Evolutionary conservation across 2,113 vertebrate species (phyloP), one percentile per base, ranked within the genome.

Genomic region (Apus apus): DNA sequence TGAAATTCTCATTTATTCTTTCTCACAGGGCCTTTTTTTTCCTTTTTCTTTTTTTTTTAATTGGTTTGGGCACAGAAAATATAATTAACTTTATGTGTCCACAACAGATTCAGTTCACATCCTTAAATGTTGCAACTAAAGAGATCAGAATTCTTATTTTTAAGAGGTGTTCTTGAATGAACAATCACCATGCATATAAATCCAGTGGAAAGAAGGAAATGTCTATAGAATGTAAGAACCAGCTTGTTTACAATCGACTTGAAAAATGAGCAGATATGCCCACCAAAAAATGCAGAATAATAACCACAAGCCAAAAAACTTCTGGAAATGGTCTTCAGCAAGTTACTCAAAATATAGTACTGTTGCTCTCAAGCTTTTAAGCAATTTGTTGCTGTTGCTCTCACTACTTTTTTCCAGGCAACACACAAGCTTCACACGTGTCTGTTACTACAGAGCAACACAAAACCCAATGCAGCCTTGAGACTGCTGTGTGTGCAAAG

Each of bases 401-500:
- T 73, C 23, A 43, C 11, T 82, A 16, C 19, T 60, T 83, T 87
- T 73, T 57, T 57, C 20, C 6, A 20, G 15, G 53, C 36, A 89
- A 56, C 5, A 60, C 26, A 34, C 4, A 38, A 0, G 1, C 11
- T 73, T 65, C 77, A n/a, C 71, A 64, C 15, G 34, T 1, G 8
- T 71, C 25, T 50, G 5, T 22, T 40, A 27, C 58, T 46, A 60
- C 11, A 38, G 30, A 81, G 26, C 27, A 74, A 85, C 18, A 30
- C 7, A 75, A 80, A 62, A 8, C n/a, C 57, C 1, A 0, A 10
- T 12, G 8, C 26, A 53, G 54, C 27, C 26, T 67, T 0, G 0
- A 26, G 23, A 77, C 25, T 43, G n/a, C 5, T 15, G 1, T 1
- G 6, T 16, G 15, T 11, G 27, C 32, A 68, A 87, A 43, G 19